Evolutionary conservation across 2,797 vertebrate species (phyloP).

Genomic region (Lepilemur ruficaudatus): DNA sequence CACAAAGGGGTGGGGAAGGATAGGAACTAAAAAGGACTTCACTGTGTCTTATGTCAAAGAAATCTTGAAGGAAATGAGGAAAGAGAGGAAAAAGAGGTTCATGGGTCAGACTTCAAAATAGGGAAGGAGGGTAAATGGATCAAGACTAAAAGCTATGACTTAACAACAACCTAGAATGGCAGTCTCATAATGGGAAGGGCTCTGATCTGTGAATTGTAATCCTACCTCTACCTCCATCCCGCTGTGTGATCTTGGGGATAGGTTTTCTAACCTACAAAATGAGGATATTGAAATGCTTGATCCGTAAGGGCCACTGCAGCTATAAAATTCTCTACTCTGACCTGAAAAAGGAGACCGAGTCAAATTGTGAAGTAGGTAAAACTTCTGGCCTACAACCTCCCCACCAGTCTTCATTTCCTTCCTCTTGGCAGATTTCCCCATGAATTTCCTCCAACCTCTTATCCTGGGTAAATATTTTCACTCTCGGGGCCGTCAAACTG

Average conservation of each 20-base stretch:
- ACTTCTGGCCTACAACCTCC: neutral
- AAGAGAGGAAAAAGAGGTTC: neutral
- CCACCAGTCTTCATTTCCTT: neutral
- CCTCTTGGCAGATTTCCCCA: neutral
- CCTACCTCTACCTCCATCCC: neutral
- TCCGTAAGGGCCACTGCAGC: neutral
- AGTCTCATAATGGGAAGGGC: neutral
- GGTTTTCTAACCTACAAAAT: neutral
- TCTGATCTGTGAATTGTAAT: neutral
- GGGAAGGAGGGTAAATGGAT: neutral
- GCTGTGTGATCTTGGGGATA: neutral
- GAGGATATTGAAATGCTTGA: neutral
- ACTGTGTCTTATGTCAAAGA: neutral
- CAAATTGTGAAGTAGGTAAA: neutral
- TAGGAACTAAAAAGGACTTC: neutral
- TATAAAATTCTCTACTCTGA: neutral
- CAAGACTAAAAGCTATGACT: neutral
- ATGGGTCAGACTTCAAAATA: neutral
- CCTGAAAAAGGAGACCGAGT: neutral
- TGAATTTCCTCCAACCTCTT: neutral
- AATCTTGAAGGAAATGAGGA: neutral
- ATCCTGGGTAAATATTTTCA: constrained; percentile 22
- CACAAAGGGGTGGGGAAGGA: neutral
- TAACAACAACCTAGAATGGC: neutral
- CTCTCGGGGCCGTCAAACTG: neutral